Base-by-base conservation (phyloP, 2,113 vertebrate genomes). In the Dromaius novaehollandiae region DNA sequence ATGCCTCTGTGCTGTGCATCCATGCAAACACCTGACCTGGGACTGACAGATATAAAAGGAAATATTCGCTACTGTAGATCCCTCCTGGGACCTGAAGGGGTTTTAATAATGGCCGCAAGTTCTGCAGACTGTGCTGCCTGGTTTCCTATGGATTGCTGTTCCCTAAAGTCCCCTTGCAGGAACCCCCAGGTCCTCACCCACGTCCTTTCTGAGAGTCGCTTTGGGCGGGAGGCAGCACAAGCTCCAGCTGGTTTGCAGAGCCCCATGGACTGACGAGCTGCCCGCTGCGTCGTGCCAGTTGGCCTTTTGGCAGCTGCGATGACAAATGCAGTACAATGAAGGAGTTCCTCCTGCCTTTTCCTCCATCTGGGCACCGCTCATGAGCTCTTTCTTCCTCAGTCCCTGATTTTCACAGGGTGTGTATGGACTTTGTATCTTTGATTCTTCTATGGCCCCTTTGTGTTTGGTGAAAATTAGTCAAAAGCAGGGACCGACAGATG, bases 21-120 rank as follows among this genome's bases (percentile, higher is more conserved):
- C 77, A 25, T 61, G 24, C 53, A n/a, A n/a, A 14, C 16, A 15
- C 12, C 44, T 14, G 19, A 16, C 8, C 19, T 14, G 40, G 24
- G 18, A 56, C 42, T 2, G 6, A 28, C 32, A 36, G 75, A 13
- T 0, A 1, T 14, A 3, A 8, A 44, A 24, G 19, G 50, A 38
- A 36, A 11, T 0, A 25, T 40, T 38, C 38, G 26, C 46, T 30
- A 15, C 6, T 38, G n/a, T 24, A 51, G 32, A 65, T 30, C 25
- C 19, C 42, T 48, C 77, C 28, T 50, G 46, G 46, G 19, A 24
- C 46, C 8, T 24, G n/a, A 36, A 38, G 36, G 50, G 7, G 28
- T 40, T 64, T 51, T 26, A 16, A 25, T 22, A 28, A 15, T n/a
- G 69, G 55, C 48, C 24, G 5, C 25, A 30, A 14, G 34, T 56